Evolutionary conservation across 2,113 vertebrate species (phyloP), one percentile per base, ranked within the genome.

Genomic region (Calidris pugnax): DNA sequence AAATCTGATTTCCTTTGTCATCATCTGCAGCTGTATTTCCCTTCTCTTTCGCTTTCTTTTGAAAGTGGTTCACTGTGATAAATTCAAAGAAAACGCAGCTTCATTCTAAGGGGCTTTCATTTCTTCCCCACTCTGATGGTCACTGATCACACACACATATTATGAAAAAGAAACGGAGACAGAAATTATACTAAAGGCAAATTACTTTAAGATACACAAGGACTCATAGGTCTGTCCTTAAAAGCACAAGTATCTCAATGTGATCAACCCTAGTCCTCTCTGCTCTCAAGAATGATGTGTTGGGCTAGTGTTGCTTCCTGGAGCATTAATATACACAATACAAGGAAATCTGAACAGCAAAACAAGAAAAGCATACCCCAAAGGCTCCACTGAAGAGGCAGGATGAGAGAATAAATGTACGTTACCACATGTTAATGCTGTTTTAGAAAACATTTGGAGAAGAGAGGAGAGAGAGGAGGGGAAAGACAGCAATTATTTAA

Each of bases 21-120:
- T 71, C 47, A 75, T 75, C 69, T 92, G 89, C 95, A 95, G 88
- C 73, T 95, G 53, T 39, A 87, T 66, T 84, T 82, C 57, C n/a
- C 53, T 87, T 71, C 19, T n/a, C 57, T 69, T 67, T 27, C 45
- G 9, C 66, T 81, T 81, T 53, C 90, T 48, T 93, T 78, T 53
- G 45, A 91, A 89, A 91, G 77, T 37, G 53, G n/a, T 45, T 57
- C 8, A 14, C 63, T n/a, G 43, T 21, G 43, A 60, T 81, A 89
- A 81, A 92, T 78, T n/a, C 47, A 75, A 84, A 90, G 51, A 35
- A 89, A 90, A 87, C 10, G 14, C 35, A 72, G 47, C 64, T 82
- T 90, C 35, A 53, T 95, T 89, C 64, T 39, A 51, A 64, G 8
- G 0, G 30, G n/a, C 88, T 87, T 87, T 75, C 19, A 53, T 86